A percentile compares a stretch with the other conserved stretches of the same genome.
phyloP scores from a whole-genome alignment of 2,113 vertebrate species.

The Sceloporus tristichus region DNA sequence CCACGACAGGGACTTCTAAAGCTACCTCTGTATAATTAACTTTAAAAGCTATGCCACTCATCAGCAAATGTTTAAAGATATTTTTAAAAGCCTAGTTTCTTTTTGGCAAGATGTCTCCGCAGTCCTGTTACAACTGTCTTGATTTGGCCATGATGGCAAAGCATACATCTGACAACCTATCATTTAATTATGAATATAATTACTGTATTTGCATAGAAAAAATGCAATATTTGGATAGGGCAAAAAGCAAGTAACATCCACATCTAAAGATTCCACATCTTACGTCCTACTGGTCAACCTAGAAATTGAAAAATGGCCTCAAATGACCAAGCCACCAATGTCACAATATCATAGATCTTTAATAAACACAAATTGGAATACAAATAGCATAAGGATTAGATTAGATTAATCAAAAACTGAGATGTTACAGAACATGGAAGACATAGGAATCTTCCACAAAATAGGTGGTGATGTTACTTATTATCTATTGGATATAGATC shows the following conservation, averaged over 20 bases:
- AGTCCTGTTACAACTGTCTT: background rate
- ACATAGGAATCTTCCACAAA: background rate
- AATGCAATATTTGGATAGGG: too few relatives aligned
- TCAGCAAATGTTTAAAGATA: constrained; percentile 13
- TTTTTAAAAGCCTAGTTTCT: background rate
- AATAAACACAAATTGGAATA: too few relatives aligned
- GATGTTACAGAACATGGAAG: too few relatives aligned
- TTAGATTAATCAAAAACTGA: too few relatives aligned
- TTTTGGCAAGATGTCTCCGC: background rate
- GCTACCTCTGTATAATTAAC: constrained; percentile 8
- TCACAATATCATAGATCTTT: background rate
- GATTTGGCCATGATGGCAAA: background rate
- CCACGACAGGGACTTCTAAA: constrained; percentile 37
- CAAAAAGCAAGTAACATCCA: background rate
- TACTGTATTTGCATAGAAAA: too few relatives aligned
- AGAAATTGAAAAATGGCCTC: background rate
- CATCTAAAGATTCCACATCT: background rate
- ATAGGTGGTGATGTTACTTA: background rate
- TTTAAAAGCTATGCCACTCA: constrained; percentile 17
- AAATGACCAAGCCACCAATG: background rate
- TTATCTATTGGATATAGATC: background rate
- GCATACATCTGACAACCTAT: background rate
- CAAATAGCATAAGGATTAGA: too few relatives aligned
- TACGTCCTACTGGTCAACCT: background rate
- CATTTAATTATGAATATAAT: too few relatives aligned